Evolutionary conservation across 2,888 invertebrate genomes (phyloP).

Genomic region (Lasioglossum figueresi): DNA sequence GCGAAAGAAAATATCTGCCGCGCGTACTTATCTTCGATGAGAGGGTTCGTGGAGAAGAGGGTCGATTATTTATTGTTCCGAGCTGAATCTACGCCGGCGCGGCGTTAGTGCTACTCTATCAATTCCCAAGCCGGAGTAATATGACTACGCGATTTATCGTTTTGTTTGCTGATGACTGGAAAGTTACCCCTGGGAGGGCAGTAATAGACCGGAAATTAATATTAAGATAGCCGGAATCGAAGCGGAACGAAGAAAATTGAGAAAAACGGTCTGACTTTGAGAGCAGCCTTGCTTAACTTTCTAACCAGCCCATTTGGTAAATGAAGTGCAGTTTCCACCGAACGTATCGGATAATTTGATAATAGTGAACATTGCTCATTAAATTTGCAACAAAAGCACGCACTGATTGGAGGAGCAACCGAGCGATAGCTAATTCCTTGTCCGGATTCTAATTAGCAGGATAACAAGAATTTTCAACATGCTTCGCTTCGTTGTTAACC

Average conservation of each 20-base stretch:
- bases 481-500: neutral
- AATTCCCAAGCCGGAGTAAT: slow-evolving; percentile 49
- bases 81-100: slow-evolving; percentile 21
- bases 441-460: neutral
- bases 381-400: neutral
- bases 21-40: slow-evolving; percentile 58
- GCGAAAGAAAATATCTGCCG: slow-evolving; percentile 55
- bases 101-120: slow-evolving; percentile 36
- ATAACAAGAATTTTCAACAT: neutral
- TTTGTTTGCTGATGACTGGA: slow-evolving; percentile 39
- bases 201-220: slow-evolving; percentile 37
- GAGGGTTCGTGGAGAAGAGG: slow-evolving; percentile 24
- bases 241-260: slow-evolving; percentile 11
- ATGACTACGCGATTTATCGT: slow-evolving; percentile 63
- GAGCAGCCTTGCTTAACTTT: neutral
- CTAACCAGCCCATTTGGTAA: neutral
- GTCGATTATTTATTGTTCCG: slow-evolving; percentile 60
- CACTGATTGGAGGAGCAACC: neutral
- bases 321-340: neutral
- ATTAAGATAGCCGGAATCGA: slow-evolving; percentile 17
- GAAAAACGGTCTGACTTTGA: neutral
- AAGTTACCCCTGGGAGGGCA: neutral
- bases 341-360: neutral
- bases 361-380: neutral
- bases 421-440: neutral